Evolutionary conservation across 2,113 vertebrate genomes (phyloP).

Genomic region (Melanerpes aurifrons): DNA sequence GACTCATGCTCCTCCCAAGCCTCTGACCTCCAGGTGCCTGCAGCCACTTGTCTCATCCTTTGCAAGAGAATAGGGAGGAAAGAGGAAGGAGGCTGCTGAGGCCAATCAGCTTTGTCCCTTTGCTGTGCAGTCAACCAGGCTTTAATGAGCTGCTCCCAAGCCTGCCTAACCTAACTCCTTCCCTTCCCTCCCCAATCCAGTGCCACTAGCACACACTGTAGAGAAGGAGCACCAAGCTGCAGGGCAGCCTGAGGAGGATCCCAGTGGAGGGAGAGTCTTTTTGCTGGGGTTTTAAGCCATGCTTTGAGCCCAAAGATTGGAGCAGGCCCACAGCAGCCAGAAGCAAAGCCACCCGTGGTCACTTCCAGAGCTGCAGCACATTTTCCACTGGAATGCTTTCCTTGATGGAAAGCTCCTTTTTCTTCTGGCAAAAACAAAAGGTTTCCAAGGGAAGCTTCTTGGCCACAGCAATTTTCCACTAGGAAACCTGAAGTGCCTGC

Average conservation of each 20-base stretch:
- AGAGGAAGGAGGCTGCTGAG: not conserved
- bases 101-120: not conserved
- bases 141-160: not conserved
- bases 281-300: not conserved
- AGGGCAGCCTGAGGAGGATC: not conserved
- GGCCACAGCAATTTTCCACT: not conserved
- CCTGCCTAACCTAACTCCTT: not conserved
- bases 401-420: not conserved
- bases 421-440: constrained; percentile 1
- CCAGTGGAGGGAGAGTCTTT: not conserved
- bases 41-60: not conserved
- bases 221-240: not conserved
- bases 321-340: not conserved
- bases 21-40: not conserved
- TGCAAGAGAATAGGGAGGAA: not conserved
- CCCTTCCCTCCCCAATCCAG: not conserved
- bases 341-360: not conserved
- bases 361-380: not conserved
- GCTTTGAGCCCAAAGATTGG: not conserved
- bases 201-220: not conserved
- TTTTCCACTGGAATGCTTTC: constrained; percentile 12
- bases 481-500: not conserved
- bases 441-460: constrained; percentile 16
- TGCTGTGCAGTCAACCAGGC: not conserved
- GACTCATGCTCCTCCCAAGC: rapidly evolving